These are phyloP conservation scores for Pristionchus exspectatus DNA, from an alignment of 2,888 invertebrate species.

Conservation along the genomic window DNA sequence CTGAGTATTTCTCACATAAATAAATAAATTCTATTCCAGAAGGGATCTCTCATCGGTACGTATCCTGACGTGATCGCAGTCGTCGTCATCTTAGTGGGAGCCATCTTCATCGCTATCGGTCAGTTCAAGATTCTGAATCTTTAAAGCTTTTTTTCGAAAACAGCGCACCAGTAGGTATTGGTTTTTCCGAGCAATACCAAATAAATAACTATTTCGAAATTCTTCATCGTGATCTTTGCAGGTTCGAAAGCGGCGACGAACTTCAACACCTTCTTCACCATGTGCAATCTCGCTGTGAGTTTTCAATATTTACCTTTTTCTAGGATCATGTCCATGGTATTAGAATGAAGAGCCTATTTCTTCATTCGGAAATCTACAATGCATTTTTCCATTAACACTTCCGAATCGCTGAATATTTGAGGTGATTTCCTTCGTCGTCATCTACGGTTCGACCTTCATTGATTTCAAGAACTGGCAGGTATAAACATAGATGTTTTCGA, in stretches of 20 bases:
- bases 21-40: slow-evolving; percentile 11
- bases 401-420: slow-evolving; percentile 48
- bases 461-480: slow-evolving; percentile 87
- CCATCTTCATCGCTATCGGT: slow-evolving; percentile 49
- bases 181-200: no score
- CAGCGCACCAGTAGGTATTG: no score
- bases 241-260: slow-evolving; percentile 78
- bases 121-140: not conserved
- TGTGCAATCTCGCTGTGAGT: slow-evolving; percentile 58
- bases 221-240: slow-evolving; percentile 58
- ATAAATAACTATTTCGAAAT: no score
- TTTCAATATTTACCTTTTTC: no score
- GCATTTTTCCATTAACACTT: no score
- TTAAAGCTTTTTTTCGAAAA: not conserved
- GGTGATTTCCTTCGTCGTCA: slow-evolving; percentile 80
- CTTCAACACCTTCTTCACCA: slow-evolving; percentile 79
- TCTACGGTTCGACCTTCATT: slow-evolving; percentile 90
- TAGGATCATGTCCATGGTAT: no score
- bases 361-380: no score
- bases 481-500: not conserved
- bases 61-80: slow-evolving; percentile 83
- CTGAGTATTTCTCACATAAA: not conserved
- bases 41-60: slow-evolving; percentile 65
- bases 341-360: not conserved
- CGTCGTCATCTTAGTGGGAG: slow-evolving; percentile 64